A percentile compares a stretch with the other conserved stretches of the same genome.
Evolutionary conservation across 2,113 vertebrate species (phyloP).

Genomic region (Mobula hypostoma): DNA sequence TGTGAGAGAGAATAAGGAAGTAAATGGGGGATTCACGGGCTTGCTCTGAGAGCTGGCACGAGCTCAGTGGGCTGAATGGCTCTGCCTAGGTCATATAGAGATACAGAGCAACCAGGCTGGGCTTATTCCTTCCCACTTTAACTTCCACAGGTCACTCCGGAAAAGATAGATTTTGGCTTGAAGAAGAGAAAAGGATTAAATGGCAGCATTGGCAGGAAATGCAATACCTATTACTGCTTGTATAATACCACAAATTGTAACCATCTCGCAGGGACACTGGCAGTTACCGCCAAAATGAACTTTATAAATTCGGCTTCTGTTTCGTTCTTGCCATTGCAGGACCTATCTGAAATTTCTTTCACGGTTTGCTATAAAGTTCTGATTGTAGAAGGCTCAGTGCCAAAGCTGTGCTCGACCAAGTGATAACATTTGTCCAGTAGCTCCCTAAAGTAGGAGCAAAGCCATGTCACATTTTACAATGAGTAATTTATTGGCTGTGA

Average conservation of each 20-base stretch:
- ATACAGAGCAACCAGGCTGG: too few species aligned
- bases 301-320: not conserved
- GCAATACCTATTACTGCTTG: not conserved
- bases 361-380: not conserved
- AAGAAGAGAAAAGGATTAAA: not conserved
- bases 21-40: too few species aligned
- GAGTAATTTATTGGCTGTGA: not conserved
- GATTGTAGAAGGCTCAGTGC: not conserved
- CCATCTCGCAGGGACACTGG: not conserved
- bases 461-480: not conserved
- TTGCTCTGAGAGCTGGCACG: too few species aligned
- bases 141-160: not conserved
- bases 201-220: not conserved
- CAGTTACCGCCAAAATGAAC: not conserved
- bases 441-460: not conserved
- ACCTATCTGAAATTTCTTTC: not conserved
- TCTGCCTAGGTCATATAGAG: too few species aligned
- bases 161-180: not conserved
- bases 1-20: too few species aligned
- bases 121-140: not conserved
- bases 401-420: not conserved
- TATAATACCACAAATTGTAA: not conserved
- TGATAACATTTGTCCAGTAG: not conserved
- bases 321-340: not conserved
- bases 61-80: too few species aligned